Percentiles rank a stretch among this genome's conserved stretches.
Evolutionary conservation across 1,140 invertebrate genomes (phyloP).

Genomic region (Drusus annulatus): DNA sequence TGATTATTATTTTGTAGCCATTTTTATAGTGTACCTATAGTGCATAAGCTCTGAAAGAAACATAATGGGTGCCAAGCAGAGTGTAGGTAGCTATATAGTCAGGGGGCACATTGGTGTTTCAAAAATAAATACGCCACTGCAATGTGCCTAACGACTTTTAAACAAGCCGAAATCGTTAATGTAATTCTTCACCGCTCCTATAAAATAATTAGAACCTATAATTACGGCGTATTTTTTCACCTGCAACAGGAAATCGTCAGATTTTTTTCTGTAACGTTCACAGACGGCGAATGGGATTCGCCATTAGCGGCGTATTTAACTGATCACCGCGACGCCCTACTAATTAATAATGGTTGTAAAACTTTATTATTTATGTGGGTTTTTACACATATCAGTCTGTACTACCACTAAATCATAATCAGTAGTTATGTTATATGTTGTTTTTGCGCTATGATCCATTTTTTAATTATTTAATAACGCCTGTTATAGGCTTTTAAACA

Average conservation of each 20-base stretch:
- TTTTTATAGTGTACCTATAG: no score
- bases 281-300: conserved; percentile 32
- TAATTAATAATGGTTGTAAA: conserved; percentile 56
- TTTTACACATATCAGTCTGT: no score
- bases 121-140: neutral
- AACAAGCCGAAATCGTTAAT: conserved; percentile 20
- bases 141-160: conserved; percentile 15
- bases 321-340: conserved; percentile 45
- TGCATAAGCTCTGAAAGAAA: no score
- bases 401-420: no score
- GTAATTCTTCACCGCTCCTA: neutral
- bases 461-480: no score
- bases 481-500: no score
- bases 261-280: conserved; percentile 35
- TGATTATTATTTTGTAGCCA: no score
- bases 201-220: conserved; percentile 21
- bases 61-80: no score
- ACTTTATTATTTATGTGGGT: conserved; percentile 22
- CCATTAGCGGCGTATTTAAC: conserved; percentile 33
- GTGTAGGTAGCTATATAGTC: no score
- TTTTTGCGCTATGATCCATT: no score
- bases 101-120: no score
- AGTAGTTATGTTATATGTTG: no score
- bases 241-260: conserved; percentile 51
- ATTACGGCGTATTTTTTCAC: conserved; percentile 47